Evolutionary conservation across 2,888 invertebrate genomes (phyloP).

Genomic region (Mantis religiosa): DNA sequence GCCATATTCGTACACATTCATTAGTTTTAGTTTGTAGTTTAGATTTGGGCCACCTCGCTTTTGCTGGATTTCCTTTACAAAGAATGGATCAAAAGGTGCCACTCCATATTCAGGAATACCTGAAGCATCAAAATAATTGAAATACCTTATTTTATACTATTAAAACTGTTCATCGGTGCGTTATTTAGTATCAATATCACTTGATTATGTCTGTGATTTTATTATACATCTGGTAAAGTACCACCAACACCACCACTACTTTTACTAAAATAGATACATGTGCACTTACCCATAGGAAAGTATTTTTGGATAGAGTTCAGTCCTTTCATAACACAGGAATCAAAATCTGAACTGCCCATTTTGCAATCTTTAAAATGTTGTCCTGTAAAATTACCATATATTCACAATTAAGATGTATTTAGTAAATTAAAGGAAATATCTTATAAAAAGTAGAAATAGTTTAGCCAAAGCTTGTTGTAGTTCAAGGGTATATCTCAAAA

Average conservation of each 20-base stretch:
- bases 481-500: too few relatives aligned
- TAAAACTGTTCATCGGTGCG: too few relatives aligned
- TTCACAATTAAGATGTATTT: too few relatives aligned
- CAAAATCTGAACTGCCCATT: conserved; percentile 58
- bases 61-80: conserved; percentile 61
- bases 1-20: conserved; percentile 69
- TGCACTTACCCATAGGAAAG: conserved; percentile 61
- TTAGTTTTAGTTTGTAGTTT: conserved; percentile 66
- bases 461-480: too few relatives aligned
- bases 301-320: conserved; percentile 66
- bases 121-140: conserved; percentile 37
- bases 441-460: too few relatives aligned
- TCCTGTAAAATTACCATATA: conserved; percentile 36
- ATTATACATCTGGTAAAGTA: too few relatives aligned
- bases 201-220: too few relatives aligned
- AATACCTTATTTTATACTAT: too few relatives aligned
- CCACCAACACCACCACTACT: too few relatives aligned
- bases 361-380: conserved; percentile 56
- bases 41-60: conserved; percentile 58
- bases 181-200: too few relatives aligned
- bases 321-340: conserved; percentile 66
- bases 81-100: conserved; percentile 75
- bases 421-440: too few relatives aligned
- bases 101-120: conserved; percentile 70
- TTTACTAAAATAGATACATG: background rate